Percentiles rank a stretch among this genome's conserved stretches.
Conservation (phyloP, 2,113 vertebrate species). For the Leucosticte australis region DNA sequence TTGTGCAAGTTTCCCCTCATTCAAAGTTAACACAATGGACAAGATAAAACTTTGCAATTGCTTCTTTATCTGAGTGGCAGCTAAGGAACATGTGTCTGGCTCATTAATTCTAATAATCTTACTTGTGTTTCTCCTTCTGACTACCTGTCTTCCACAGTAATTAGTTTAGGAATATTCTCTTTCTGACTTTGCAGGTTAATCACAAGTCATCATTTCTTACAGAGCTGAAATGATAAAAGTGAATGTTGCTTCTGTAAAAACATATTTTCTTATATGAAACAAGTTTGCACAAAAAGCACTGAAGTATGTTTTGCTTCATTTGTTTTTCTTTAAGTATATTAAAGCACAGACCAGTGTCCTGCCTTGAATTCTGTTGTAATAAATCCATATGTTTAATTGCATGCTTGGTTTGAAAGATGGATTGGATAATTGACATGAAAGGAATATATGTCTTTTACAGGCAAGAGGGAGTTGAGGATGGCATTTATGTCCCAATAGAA, state of each 20-base stretch:
- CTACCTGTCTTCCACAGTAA: neutral
- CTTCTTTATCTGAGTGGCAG: neutral
- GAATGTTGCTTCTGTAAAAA: neutral
- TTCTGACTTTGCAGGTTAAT: neutral
- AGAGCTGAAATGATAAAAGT: neutral
- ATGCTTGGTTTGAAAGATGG: neutral
- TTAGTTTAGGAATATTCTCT: neutral
- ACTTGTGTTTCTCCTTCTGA: neutral
- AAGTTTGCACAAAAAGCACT: neutral
- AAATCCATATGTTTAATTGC: neutral
- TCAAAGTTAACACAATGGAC: neutral
- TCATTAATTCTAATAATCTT: neutral
- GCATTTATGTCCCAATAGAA: slow-evolving; percentile 83
- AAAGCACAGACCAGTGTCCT: neutral
- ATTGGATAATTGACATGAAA: neutral
- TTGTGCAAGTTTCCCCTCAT: neutral
- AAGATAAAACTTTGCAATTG: neutral
- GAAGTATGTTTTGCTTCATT: neutral
- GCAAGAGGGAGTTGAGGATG: slow-evolving; percentile 84
- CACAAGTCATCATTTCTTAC: neutral
- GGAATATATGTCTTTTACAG: slow-evolving; percentile 69
- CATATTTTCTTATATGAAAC: neutral
- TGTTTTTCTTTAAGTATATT: neutral
- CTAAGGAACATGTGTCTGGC: neutral
- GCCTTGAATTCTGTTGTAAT: neutral